Evolutionary conservation across 2,888 invertebrate genomes (phyloP).

Genomic region (Cantharis flavilabris): DNA sequence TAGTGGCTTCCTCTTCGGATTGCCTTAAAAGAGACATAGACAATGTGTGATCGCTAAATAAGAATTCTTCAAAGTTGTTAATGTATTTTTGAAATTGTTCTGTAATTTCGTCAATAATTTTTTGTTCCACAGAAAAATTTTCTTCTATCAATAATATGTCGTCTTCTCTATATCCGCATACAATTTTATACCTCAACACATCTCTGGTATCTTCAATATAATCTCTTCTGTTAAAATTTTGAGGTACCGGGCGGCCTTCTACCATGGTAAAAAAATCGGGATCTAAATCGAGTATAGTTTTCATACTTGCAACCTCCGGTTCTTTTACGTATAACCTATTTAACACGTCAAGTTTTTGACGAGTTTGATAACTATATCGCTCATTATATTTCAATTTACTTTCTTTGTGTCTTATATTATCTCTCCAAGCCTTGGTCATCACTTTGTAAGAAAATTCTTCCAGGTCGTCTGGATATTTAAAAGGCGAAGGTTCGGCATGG

Average conservation of each 20-base stretch:
- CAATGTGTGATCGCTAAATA: constrained; percentile 64
- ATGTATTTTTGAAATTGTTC: constrained; percentile 60
- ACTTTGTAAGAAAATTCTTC: constrained; percentile 55
- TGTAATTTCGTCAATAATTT: constrained; percentile 57
- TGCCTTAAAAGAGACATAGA: constrained; percentile 62
- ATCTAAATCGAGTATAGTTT: constrained; percentile 67
- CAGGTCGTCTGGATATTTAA: constrained; percentile 52
- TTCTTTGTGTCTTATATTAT: constrained; percentile 44
- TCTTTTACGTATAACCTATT: constrained; percentile 63
- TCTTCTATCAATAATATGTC: constrained; percentile 59
- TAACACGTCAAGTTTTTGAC: constrained; percentile 58
- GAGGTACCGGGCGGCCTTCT: constrained; percentile 63
- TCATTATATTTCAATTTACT: constrained; percentile 44
- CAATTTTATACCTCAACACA: constrained; percentile 55
- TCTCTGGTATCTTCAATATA: constrained; percentile 58
- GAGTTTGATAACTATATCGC: constrained; percentile 47
- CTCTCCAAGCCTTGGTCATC: constrained; percentile 51
- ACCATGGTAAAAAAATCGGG: constrained; percentile 68
- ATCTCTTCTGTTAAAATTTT: constrained; percentile 62
- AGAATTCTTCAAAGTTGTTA: constrained; percentile 63
- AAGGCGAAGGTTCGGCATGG: constrained; percentile 54
- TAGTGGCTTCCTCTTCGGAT: constrained; percentile 57
- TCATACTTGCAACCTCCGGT: constrained; percentile 56
- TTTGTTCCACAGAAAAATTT: constrained; percentile 60
- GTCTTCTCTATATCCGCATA: constrained; percentile 51